These are phyloP conservation scores for Pseudolaguvia tuberculata DNA, from an alignment of 2,113 vertebrate species.

Conservation along the genomic window DNA sequence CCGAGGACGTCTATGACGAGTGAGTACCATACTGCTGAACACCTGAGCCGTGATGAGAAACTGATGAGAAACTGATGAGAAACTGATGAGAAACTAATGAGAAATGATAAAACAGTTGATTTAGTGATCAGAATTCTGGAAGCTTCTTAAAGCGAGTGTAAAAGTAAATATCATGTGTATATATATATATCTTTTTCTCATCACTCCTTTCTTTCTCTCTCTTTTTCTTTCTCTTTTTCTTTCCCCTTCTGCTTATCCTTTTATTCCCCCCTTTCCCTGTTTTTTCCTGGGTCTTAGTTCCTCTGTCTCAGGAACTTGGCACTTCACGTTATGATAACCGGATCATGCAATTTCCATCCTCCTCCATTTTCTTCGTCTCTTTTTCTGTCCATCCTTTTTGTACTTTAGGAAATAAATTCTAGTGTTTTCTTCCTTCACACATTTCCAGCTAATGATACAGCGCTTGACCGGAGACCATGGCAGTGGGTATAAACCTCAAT, in stretches of 20 bases:
- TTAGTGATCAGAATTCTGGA: slow-evolving; percentile 12
- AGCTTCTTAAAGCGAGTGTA: slow-evolving; percentile 14
- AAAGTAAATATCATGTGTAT: not conserved
- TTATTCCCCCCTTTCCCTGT: slow-evolving; percentile 33
- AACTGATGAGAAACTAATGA: too few species aligned
- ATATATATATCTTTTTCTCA: not conserved
- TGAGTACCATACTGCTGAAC: slow-evolving; percentile 75
- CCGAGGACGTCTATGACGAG: slow-evolving; percentile 96
- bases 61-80: too few species aligned
- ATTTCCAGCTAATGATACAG: slow-evolving; percentile 34
- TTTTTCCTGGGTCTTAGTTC: slow-evolving; percentile 76
- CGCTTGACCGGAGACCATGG: slow-evolving; percentile 40
- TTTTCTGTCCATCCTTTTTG: slow-evolving; percentile 65
- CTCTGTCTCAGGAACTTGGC: slow-evolving; percentile 92
- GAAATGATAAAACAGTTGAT: not conserved
- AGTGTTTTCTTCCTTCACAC: slow-evolving; percentile 36
- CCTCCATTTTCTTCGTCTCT: slow-evolving; percentile 53
- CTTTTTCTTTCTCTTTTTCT: not conserved
- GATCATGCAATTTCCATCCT: slow-evolving; percentile 77
- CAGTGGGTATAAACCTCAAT: slow-evolving; percentile 40
- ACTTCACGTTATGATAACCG: slow-evolving; percentile 98
- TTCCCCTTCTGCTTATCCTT: slow-evolving; percentile 5
- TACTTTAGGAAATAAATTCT: slow-evolving; percentile 65
- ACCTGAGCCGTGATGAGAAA: not conserved
- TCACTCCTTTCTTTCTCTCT: slow-evolving; percentile 22